phyloP scores from a whole-genome alignment of 2,888 invertebrate species.

The Strigamia transsilvanica region DNA sequence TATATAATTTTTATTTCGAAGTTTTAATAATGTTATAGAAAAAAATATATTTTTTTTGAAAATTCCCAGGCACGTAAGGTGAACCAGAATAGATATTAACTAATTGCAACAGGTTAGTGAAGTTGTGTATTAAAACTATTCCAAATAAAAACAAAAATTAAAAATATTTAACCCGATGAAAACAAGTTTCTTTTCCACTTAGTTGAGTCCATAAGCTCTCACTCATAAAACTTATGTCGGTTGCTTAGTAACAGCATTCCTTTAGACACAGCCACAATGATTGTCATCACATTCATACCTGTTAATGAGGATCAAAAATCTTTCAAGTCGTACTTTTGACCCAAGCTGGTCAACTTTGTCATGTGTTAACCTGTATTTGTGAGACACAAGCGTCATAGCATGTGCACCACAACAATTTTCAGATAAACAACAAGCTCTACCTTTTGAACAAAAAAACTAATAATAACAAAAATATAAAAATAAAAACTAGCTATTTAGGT shows the following conservation, averaged over 20 bases:
- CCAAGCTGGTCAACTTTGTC: conserved; percentile 3
- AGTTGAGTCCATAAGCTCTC: neutral
- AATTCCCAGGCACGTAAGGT: neutral
- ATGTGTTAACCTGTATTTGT: conserved; percentile 1
- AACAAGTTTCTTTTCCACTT: neutral
- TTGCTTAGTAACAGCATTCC: conserved; percentile 3
- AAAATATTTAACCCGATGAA: neutral
- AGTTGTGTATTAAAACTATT: neutral
- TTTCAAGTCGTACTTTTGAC: conserved; percentile 8
- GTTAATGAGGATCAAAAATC: neutral
- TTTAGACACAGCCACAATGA: neutral
- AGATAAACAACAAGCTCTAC: neutral
- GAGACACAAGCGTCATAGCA: neutral
- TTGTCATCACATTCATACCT: neutral
- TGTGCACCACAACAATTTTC: neutral
- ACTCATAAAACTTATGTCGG: neutral
- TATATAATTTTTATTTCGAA: neutral
- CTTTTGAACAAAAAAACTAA: too few species aligned
- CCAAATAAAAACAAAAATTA: neutral
- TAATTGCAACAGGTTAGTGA: neutral
- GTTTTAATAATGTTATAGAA: neutral
- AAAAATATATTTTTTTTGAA: neutral
- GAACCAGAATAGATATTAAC: neutral
- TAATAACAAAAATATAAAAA: too few species aligned
- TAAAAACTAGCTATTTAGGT: neutral